A percentile compares a stretch with the other conserved stretches of the same genome.
These are phyloP conservation scores for Ceratotherium simum DNA, from an alignment of 2,113 vertebrate genomes.

Conservation along the genomic window DNA sequence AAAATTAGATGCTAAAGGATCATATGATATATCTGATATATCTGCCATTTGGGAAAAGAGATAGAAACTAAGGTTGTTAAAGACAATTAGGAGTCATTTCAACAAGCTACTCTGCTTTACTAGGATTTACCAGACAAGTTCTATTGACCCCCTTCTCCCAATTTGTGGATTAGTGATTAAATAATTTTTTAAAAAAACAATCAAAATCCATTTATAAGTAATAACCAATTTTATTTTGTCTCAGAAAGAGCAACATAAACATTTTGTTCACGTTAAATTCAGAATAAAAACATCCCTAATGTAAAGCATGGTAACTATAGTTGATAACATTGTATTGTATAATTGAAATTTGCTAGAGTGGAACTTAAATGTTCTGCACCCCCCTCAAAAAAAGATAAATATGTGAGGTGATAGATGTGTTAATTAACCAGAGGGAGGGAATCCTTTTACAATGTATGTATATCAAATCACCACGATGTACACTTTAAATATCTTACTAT, in stretches of 20 bases:
- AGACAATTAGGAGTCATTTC: not conserved
- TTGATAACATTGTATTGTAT: not conserved
- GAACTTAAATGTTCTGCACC: not conserved
- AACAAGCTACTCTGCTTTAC: not conserved
- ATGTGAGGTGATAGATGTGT: not conserved
- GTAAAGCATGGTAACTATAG: not conserved
- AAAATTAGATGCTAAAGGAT: not conserved
- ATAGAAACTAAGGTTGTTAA: not conserved
- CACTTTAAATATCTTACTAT: not conserved
- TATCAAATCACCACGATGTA: not conserved
- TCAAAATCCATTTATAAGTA: not conserved
- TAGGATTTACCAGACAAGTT: not conserved
- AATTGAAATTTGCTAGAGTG: not conserved
- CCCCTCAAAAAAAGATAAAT: not conserved
- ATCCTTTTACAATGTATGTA: not conserved
- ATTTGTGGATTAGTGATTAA: not conserved
- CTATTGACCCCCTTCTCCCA: not conserved
- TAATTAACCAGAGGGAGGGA: not conserved
- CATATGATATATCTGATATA: not conserved
- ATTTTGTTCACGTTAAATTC: not conserved
- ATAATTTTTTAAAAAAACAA: not conserved
- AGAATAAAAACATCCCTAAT: not conserved
- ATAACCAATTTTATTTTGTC: slow-evolving; percentile 8
- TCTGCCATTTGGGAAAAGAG: not conserved
- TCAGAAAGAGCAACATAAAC: slow-evolving; percentile 2